Evolutionary conservation across 2,113 vertebrate genomes (phyloP).

Genomic region (Xiphophorus hellerii): DNA sequence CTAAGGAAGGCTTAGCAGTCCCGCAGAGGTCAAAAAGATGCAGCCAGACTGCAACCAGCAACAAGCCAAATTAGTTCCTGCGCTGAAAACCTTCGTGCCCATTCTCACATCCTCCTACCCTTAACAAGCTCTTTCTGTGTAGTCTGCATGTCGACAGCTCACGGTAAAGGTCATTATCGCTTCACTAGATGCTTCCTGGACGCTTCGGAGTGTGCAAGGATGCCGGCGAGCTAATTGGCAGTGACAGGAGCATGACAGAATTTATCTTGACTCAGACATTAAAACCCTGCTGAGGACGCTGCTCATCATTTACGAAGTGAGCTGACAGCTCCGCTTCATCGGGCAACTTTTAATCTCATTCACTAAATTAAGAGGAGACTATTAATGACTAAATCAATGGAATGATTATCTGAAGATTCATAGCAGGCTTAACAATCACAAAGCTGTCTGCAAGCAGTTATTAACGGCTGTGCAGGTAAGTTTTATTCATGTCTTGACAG

Average conservation of each 20-base stretch:
- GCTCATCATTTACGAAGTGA: constrained; percentile 32
- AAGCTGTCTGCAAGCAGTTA: constrained; percentile 9
- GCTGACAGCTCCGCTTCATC: constrained; percentile 43
- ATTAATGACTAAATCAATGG: constrained; percentile 39
- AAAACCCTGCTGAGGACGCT: constrained; percentile 40
- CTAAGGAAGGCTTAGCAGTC: constrained; percentile 19
- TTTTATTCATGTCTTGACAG: neutral
- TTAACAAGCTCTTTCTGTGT: constrained; percentile 51
- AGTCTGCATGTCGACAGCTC: constrained; percentile 23
- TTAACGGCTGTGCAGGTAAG: neutral
- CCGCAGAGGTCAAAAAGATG: constrained; percentile 38
- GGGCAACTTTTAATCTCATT: constrained; percentile 35
- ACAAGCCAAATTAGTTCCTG: constrained; percentile 27
- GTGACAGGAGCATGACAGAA: constrained; percentile 53
- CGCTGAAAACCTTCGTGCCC: constrained; percentile 13
- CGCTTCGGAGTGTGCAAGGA: constrained; percentile 17
- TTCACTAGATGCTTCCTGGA: constrained; percentile 20
- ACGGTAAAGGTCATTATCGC: constrained; percentile 54
- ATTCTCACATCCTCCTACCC: constrained; percentile 25
- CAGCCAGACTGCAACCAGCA: constrained; percentile 20
- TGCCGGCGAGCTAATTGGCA: constrained; percentile 49
- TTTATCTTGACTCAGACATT: constrained; percentile 53
- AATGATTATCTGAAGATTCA: constrained; percentile 30
- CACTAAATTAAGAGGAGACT: constrained; percentile 23
- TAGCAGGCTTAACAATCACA: constrained; percentile 19